A percentile compares a stretch with the other conserved stretches of the same genome.
phyloP scores from a whole-genome alignment of 2,113 vertebrate genomes.

The Campylomormyrus tamandua region DNA sequence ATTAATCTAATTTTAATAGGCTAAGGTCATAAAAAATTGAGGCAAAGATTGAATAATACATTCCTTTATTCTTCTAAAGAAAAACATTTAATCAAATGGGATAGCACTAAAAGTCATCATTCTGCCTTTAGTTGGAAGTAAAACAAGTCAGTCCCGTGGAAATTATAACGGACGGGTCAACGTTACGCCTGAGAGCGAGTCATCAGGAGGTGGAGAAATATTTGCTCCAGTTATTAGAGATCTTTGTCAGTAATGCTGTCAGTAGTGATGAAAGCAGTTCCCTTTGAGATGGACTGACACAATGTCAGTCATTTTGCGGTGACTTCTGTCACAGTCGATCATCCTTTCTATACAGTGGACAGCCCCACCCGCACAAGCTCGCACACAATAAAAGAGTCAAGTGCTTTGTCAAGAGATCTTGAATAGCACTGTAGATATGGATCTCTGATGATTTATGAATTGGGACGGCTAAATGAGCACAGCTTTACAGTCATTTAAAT shows the following conservation, averaged over 20 bases:
- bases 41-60: not conserved
- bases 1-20: not conserved
- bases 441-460: not conserved
- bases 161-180: not conserved
- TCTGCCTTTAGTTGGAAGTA: not conserved
- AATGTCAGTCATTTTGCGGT: conserved; percentile 4
- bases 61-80: not conserved
- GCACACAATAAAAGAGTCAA: conserved; percentile 2
- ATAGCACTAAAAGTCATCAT: not conserved
- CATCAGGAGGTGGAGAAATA: not conserved
- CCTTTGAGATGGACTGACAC: conserved; percentile 9
- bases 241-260: not conserved
- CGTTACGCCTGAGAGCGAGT: not conserved
- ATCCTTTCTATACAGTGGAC: not conserved
- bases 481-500: not conserved
- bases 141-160: not conserved
- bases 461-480: not conserved
- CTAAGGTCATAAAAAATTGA: conserved; percentile 3
- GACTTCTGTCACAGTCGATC: conserved; percentile 22
- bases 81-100: not conserved
- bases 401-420: not conserved
- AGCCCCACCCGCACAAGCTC: not conserved
- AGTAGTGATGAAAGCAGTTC: conserved; percentile 11
- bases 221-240: not conserved
- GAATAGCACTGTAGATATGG: not conserved